Evolutionary conservation across 2,797 vertebrate species (phyloP).

Genomic region (Propithecus perrieri): DNA sequence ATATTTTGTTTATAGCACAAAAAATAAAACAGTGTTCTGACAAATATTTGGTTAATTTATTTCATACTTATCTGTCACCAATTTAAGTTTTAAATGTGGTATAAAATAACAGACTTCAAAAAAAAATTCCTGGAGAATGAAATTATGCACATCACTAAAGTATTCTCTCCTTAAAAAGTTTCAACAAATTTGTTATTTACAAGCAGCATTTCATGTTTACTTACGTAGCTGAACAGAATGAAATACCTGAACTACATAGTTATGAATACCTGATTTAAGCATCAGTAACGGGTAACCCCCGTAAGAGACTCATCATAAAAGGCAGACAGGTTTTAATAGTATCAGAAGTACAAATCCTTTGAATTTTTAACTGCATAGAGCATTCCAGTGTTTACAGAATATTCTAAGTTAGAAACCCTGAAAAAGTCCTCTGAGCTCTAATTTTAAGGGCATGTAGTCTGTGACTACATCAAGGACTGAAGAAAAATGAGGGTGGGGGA

Average conservation of each 20-base stretch:
- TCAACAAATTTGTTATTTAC: background rate
- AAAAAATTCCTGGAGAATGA: background rate
- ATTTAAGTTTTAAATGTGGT: slow-evolving; percentile 34
- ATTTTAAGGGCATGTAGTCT: background rate
- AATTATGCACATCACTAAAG: background rate
- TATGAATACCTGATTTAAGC: background rate
- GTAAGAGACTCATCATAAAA: background rate
- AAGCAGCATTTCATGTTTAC: background rate
- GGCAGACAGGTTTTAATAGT: background rate
- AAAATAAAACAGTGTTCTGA: slow-evolving; percentile 37
- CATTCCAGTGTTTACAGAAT: background rate
- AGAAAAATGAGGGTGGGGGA: background rate
- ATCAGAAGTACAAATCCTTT: background rate
- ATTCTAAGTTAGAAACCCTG: background rate
- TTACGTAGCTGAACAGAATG: background rate
- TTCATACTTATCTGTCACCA: background rate
- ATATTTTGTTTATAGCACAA: slow-evolving; percentile 33
- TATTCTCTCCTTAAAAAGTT: background rate
- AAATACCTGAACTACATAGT: background rate
- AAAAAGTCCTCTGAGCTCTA: background rate
- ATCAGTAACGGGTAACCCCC: background rate
- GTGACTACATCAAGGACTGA: rapidly evolving
- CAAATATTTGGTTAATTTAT: slow-evolving; percentile 52
- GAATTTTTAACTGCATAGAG: background rate
- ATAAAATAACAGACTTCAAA: background rate